Evolutionary conservation across 2,113 vertebrate species (phyloP).

Genomic region (Neolamprologus longior): DNA sequence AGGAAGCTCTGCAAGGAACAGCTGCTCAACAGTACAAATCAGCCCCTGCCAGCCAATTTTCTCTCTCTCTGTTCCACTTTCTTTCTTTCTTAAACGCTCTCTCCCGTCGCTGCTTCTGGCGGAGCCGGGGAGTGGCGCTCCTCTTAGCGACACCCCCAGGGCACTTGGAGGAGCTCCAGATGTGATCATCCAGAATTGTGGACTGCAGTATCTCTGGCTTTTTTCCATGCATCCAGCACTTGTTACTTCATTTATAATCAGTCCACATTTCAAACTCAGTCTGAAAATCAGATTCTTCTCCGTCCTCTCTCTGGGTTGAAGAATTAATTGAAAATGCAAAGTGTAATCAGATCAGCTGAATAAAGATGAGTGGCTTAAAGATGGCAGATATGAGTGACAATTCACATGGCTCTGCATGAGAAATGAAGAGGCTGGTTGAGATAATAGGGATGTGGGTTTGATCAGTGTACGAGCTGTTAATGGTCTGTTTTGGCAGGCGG

Average conservation of each 20-base stretch:
- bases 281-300: constrained; percentile 25
- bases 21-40: constrained; percentile 48
- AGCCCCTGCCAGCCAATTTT: constrained; percentile 8
- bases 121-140: constrained; percentile 10
- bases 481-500: constrained; percentile 31
- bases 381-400: constrained; percentile 34
- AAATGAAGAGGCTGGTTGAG: constrained; percentile 10
- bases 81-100: background rate
- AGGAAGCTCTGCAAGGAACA: constrained; percentile 45
- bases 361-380: constrained; percentile 45
- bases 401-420: constrained; percentile 14
- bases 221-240: background rate
- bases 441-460: constrained; percentile 14
- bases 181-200: constrained; percentile 36
- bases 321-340: constrained; percentile 46
- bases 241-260: constrained; percentile 49
- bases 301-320: background rate
- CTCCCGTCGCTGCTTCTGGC: background rate
- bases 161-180: constrained; percentile 61
- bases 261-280: constrained; percentile 27
- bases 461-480: constrained; percentile 5
- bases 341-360: constrained; percentile 53
- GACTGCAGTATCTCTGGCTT: constrained; percentile 11
- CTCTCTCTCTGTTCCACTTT: background rate
- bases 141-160: constrained; percentile 28